Conservation (phyloP, 2,797 vertebrate genomes). For the Cyprinella venusta region DNA sequence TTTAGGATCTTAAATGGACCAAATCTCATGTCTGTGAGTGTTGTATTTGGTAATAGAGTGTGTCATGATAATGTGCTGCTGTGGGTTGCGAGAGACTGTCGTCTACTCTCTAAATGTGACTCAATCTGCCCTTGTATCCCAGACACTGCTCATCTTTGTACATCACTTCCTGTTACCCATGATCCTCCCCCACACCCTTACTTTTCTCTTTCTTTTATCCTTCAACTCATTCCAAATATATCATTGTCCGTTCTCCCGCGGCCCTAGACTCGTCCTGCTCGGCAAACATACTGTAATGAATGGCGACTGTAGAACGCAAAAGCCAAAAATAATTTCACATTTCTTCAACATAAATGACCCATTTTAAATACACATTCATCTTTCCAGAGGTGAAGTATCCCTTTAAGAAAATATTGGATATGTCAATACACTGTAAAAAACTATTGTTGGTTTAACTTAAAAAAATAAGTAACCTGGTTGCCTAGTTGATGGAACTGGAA, state of each 20-base stretch:
- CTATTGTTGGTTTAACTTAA: too few species aligned
- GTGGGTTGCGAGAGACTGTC: conserved; percentile 25
- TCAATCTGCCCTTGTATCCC: conserved; percentile 28
- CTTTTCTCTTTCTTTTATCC: not conserved
- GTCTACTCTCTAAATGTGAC: conserved; percentile 36
- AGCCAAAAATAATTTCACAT: too few species aligned
- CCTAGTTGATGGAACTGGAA: too few species aligned
- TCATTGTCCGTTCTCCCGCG: not conserved
- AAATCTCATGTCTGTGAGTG: conserved; percentile 62
- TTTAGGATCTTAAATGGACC: conserved; percentile 50
- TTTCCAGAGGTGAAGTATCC: too few species aligned
- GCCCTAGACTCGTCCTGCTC: too few species aligned
- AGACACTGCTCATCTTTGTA: not conserved
- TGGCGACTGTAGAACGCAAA: too few species aligned
- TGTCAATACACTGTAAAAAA: too few species aligned
- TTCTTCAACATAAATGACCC: too few species aligned
- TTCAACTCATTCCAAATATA: conserved; percentile 1
- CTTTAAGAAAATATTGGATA: too few species aligned
- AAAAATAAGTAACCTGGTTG: too few species aligned
- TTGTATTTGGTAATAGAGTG: conserved; percentile 70
- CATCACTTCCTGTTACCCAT: conserved; percentile 38
- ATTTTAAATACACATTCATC: too few species aligned
- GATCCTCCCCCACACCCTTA: not conserved
- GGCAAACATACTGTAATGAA: too few species aligned
- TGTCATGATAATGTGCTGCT: conserved; percentile 55